phyloP scores from a whole-genome alignment of 2,888 invertebrate species.

The Nemoura dubitans region DNA sequence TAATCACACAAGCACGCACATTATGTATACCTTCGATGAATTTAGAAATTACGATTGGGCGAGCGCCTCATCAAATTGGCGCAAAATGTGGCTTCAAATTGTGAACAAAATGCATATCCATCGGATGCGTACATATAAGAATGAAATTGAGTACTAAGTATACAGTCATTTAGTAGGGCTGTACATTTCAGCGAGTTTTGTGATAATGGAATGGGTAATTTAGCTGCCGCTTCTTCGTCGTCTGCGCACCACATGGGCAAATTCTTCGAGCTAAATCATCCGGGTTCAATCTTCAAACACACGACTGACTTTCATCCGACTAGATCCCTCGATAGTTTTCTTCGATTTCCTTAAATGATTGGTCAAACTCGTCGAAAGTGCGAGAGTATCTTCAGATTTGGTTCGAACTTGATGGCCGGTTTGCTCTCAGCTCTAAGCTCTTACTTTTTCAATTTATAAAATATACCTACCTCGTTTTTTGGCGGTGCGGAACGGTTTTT shows the following conservation, averaged over 20 bases:
- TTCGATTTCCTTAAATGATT: not conserved
- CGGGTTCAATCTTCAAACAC: not conserved
- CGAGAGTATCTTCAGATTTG: not conserved
- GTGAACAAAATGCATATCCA: not conserved
- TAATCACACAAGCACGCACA: no score
- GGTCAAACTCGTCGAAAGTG: not conserved
- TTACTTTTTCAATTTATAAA: not conserved
- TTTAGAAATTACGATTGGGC: no score
- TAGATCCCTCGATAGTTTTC: not conserved
- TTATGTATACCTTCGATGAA: no score
- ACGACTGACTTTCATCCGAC: not conserved
- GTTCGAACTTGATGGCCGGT: not conserved
- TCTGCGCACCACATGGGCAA: not conserved
- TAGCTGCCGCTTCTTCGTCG: not conserved
- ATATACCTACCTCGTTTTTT: not conserved
- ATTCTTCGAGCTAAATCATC: not conserved
- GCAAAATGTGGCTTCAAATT: not conserved
- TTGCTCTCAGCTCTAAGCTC: not conserved
- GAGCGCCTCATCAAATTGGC: not conserved
- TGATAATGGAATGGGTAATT: not conserved
- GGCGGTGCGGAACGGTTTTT: not conserved
- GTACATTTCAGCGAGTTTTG: not conserved
- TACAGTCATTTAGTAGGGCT: not conserved
- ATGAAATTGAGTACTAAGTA: not conserved
- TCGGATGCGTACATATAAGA: not conserved